Evolutionary conservation across 2,888 invertebrate genomes (phyloP), one percentile per base, ranked within the genome.

Genomic region (Flabesymbios commensalis): DNA sequence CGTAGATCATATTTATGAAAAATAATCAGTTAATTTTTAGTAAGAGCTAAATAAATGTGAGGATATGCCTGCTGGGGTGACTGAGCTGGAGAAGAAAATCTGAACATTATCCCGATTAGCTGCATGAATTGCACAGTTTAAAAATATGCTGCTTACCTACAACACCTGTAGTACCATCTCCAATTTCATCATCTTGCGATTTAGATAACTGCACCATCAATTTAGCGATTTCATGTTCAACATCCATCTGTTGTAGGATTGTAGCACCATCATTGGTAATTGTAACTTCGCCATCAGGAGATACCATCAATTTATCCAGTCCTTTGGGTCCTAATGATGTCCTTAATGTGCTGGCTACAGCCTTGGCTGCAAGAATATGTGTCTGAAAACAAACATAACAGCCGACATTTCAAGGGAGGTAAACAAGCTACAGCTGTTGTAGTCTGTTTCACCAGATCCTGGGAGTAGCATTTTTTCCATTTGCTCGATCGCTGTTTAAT

Each of bases 231-330:
- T 69, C 59, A 82, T 99, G 97, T 31, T 98, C 96, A 4, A 99
- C 94, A 81, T 99, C 98, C 98, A 99, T 99, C 84, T 93, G 87
- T 84, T 96, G 94, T 72, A 99, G 86, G 76, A 99, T 99, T 1
- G 99, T 99, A n/a, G 98, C 98, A 28, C 98, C 99, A 84, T 99
- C 99, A 79, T 99, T 99, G 47, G 98, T 99, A 42, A 97, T 92
- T 0, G 94, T 95, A 1, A 99, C 91, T 74, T 99, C 98, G 31
- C 98, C 99, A 83, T 99, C 99, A 0, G 92, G 86, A 10, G 93
- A 93, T 1, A 99, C 94, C 90, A 99, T 90, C 68, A 99, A 90
- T 85, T 99, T 99, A 84, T 99, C 99, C 64, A 99, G 85, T 24
- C 99, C 86, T 75, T 70, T 94, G 0, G 99, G 99, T 0, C 99